Conservation (phyloP, 2,888 invertebrate species). For the Mayetiola destructor region DNA sequence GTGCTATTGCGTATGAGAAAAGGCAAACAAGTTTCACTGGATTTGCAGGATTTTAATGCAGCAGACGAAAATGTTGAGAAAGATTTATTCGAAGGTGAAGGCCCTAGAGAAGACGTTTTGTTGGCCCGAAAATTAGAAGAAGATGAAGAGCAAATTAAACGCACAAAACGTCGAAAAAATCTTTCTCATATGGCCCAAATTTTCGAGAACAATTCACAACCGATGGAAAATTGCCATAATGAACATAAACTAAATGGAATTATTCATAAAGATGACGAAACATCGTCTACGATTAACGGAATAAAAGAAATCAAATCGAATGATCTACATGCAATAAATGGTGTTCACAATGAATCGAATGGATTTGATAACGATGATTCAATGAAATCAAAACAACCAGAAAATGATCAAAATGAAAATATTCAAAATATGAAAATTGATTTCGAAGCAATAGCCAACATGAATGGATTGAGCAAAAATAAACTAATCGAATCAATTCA, state of each 20-base stretch:
- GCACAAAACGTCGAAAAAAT: conserved; percentile 46
- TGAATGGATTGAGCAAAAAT: not conserved
- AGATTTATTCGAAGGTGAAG: conserved; percentile 51
- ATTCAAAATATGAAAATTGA: too few species aligned
- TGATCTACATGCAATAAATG: too few species aligned
- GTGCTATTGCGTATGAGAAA: conserved; percentile 57
- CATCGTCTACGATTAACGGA: not conserved
- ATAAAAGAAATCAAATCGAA: too few species aligned
- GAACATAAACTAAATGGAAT: conserved; percentile 39
- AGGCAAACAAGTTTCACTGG: conserved; percentile 60
- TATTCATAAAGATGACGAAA: conserved; percentile 18
- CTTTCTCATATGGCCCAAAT: conserved; percentile 52
- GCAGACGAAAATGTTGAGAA: conserved; percentile 28
- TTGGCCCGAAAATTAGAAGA: conserved; percentile 45
- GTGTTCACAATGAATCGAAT: too few species aligned
- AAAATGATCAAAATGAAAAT: too few species aligned
- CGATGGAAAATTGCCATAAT: conserved; percentile 41
- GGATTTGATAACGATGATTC: too few species aligned
- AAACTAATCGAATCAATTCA: not conserved
- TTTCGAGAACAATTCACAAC: conserved; percentile 65
- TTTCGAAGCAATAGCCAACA: too few species aligned
- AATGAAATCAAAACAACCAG: too few species aligned
- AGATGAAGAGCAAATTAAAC: conserved; percentile 40
- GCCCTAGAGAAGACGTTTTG: conserved; percentile 48
- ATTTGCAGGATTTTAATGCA: conserved; percentile 45